Evolutionary conservation across 2,797 vertebrate species (phyloP).

Genomic region (Scarus forsteni): DNA sequence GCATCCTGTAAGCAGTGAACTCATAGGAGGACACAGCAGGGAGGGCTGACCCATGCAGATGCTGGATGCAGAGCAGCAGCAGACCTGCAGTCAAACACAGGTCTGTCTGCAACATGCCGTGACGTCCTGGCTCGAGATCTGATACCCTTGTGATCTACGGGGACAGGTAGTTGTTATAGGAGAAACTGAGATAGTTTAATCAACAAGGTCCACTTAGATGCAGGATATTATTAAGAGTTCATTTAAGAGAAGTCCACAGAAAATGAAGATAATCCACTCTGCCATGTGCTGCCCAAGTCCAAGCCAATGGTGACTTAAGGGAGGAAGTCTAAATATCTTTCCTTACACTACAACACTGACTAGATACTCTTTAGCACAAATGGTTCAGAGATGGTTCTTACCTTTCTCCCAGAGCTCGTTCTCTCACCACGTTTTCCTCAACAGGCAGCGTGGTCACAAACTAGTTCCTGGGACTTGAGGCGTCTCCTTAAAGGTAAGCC

Average conservation of each 20-base stretch:
- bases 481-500: constrained; percentile 73
- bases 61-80: constrained; percentile 68
- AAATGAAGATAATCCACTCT: neutral
- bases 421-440: constrained; percentile 16
- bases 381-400: constrained; percentile 38
- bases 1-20: constrained; percentile 88
- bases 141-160: constrained; percentile 17
- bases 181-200: too few relatives aligned
- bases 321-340: neutral
- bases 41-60: constrained; percentile 71
- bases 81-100: constrained; percentile 27
- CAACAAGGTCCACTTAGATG: neutral
- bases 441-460: constrained; percentile 38
- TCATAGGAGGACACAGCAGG: constrained; percentile 80
- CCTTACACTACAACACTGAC: neutral
- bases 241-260: neutral
- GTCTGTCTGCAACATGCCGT: constrained; percentile 53
- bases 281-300: neutral
- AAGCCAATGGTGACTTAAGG: neutral
- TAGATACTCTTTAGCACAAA: neutral
- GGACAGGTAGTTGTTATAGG: neutral
- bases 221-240: too few relatives aligned
- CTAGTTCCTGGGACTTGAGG: constrained; percentile 45
- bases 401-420: constrained; percentile 46
- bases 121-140: constrained; percentile 14